Evolutionary conservation across 92 coral and sea anemone species (phyloP), one percentile per base, ranked within the genome.

Genomic region (Galaxea fascicularis): DNA sequence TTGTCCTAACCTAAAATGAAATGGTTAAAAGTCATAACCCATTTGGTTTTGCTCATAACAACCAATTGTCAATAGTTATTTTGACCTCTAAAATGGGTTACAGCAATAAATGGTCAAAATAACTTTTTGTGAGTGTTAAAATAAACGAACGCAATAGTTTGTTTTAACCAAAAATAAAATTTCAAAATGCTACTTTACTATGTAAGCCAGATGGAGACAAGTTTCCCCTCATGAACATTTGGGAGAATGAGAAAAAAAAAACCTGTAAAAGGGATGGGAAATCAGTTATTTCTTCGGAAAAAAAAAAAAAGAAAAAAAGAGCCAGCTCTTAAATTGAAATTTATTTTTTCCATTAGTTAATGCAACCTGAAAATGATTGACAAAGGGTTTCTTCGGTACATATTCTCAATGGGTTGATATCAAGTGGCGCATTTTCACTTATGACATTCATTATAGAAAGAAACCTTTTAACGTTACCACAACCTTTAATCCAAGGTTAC

Each of bases 11-110:
- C 31, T 1, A 74, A 46, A 41, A 41, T 41, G 17, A 74, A 74
- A 47, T 41, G 79, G 79, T 74, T 74, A 49, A 28, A 74, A 46
- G n/a, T 74, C 60, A 17, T 26, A 62, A 62, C 67, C 67, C 7
- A 62, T 62, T 62, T 62, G 29, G 10, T 22, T 22, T 53, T 52
- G 80, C 63, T 47, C 51, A 74, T 5, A 74, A 4, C 24, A 74
- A 74, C 79, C 64, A 45, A 45, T 41, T 26, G 51, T 41, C 1
- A 46, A 41, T 74, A 18, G 79, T 74, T 46, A 15, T 16, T 46
- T 63, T 63, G 39, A 63, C 68, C 68, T 26, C 35, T 63, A 24
- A 63, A 22, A 63, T 25, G 31, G 68, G 68, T 24, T 63, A 24
- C 68, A 63, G 31, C 24, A 28, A 54, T 29, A 8, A 76, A 26